Percentiles rank a stretch among this genome's conserved stretches.
Evolutionary conservation across 2,888 invertebrate genomes (phyloP).

Genomic region (Gryllus longicercus): DNA sequence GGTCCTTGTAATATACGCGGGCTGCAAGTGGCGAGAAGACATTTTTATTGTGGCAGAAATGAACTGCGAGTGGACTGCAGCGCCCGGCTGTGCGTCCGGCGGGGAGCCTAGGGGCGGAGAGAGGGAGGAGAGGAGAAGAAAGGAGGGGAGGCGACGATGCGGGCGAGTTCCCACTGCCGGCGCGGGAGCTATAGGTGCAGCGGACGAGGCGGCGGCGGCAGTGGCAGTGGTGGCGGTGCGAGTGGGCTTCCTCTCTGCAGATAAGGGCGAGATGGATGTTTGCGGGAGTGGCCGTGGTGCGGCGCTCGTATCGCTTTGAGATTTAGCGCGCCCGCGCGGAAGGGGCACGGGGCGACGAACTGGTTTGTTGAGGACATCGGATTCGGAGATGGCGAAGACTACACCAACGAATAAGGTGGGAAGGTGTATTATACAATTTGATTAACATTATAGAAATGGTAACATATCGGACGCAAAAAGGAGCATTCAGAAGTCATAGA

Average conservation of each 20-base stretch:
- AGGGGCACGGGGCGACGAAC: not conserved
- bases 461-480: too few relatives aligned
- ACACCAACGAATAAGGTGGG: too few relatives aligned
- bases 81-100: not conserved
- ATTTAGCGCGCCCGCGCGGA: constrained; percentile 11
- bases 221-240: not conserved
- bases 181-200: too few relatives aligned
- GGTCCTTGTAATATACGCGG: not conserved
- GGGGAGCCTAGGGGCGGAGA: not conserved
- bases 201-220: too few relatives aligned
- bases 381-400: too few relatives aligned
- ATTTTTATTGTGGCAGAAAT: not conserved
- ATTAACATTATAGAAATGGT: too few relatives aligned
- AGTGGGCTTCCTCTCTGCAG: not conserved
- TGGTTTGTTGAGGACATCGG: not conserved
- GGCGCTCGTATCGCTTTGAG: constrained; percentile 1
- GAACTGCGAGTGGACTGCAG: constrained; percentile 1
- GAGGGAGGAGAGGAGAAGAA: not conserved
- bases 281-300: not conserved
- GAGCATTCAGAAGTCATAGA: too few relatives aligned
- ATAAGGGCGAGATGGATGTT: constrained; percentile 9
- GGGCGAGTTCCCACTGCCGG: too few relatives aligned
- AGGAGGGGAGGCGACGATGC: not conserved
- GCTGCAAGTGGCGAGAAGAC: not conserved
- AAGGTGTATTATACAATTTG: too few relatives aligned